phyloP scores from a whole-genome alignment of 2,888 invertebrate genomes.

The Mamestra brassicae region DNA sequence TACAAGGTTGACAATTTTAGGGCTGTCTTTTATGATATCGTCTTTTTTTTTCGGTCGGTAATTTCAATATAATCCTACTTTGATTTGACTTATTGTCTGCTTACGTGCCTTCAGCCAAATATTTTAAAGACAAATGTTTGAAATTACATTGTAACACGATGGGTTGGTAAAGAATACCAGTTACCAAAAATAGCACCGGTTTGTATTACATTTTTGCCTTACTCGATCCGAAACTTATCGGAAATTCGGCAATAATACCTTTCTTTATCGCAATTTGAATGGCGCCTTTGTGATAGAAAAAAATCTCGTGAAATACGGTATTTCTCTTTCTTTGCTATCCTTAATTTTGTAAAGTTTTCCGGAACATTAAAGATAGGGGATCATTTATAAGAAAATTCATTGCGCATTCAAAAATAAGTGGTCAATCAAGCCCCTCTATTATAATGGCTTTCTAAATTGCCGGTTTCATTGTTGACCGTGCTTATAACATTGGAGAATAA shows the following conservation, averaged over 20 bases:
- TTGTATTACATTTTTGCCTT: constrained; percentile 31
- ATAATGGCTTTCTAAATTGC: constrained; percentile 45
- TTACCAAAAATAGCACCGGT: constrained; percentile 1
- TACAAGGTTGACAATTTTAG: not conserved
- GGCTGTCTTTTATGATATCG: not conserved
- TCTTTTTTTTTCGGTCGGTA: not conserved
- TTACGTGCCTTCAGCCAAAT: not conserved
- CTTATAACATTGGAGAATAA: constrained; percentile 46
- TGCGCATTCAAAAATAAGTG: constrained; percentile 43
- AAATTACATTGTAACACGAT: not conserved
- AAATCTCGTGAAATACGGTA: constrained; percentile 9
- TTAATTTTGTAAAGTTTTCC: constrained; percentile 23
- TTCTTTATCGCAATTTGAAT: constrained; percentile 29
- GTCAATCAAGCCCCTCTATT: constrained; percentile 36
- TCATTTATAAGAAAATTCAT: constrained; percentile 33
- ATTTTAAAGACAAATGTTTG: constrained; percentile 5
- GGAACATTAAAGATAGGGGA: constrained; percentile 35
- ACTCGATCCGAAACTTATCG: constrained; percentile 15
- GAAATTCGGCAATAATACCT: constrained; percentile 46
- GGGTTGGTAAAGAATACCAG: not conserved
- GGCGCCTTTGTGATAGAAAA: constrained; percentile 16
- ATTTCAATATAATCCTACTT: constrained; percentile 1
- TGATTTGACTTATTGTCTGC: constrained; percentile 4
- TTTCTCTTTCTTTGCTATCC: constrained; percentile 17
- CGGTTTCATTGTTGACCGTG: constrained; percentile 38